These are phyloP conservation scores for Philotrypesis tridentata DNA, from an alignment of 1,140 invertebrate species.

Conservation along the genomic window DNA sequence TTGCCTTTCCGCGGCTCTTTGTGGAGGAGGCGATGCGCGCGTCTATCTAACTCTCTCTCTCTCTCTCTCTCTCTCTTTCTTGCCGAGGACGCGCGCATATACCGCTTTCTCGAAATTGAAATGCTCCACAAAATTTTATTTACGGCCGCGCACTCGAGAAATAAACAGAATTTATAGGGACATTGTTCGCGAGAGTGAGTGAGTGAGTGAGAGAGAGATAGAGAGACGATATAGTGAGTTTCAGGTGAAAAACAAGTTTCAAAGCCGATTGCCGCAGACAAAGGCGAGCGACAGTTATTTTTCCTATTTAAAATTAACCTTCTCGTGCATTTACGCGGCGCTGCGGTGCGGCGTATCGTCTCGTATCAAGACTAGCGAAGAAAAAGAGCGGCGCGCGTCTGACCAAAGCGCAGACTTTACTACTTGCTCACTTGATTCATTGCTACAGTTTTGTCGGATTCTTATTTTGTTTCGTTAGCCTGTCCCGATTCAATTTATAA, in stretches of 20 bases:
- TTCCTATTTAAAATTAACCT: too few species aligned
- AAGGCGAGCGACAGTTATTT: too few species aligned
- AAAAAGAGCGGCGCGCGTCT: too few species aligned
- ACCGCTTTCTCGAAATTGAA: background rate
- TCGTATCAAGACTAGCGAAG: background rate
- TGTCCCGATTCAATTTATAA: too few species aligned
- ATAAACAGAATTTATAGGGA: background rate
- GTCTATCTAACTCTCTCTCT: too few species aligned
- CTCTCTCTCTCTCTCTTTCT: too few species aligned
- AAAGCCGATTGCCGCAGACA: too few species aligned
- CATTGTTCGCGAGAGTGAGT: too few species aligned
- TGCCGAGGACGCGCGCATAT: background rate
- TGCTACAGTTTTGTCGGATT: background rate
- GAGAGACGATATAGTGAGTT: background rate
- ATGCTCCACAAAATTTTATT: background rate
- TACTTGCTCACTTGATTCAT: conserved; percentile 31
- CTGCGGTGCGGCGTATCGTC: too few species aligned
- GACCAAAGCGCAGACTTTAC: conserved; percentile 26
- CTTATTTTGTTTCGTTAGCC: too few species aligned
- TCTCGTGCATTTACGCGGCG: too few species aligned
- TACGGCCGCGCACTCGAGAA: background rate
- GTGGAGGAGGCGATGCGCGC: background rate
- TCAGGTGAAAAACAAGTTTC: background rate
- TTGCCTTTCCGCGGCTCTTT: background rate
- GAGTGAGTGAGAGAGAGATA: too few species aligned